Base-by-base conservation (phyloP, 2,888 invertebrate genomes). In the Keiferia lycopersicella region DNA sequence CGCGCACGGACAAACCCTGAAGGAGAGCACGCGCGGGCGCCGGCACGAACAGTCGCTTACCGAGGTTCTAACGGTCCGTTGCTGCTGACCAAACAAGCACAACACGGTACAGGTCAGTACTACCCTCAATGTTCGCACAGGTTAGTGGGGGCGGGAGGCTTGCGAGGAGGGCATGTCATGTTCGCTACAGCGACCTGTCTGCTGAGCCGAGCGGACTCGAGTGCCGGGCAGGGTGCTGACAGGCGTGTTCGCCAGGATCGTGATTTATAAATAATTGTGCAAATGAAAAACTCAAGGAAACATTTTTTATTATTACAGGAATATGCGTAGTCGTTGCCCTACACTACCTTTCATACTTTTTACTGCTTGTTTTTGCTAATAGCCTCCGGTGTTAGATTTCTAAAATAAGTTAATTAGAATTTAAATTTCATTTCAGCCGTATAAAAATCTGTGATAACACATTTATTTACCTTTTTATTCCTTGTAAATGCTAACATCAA, bases 81-180 rank as follows among this genome's bases (percentile, higher is more conserved):
- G 91, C 91, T 89, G 91, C 91, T 89, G 91, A 89, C 89, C 91
- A 89, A 89, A 90, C 88, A 91, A 91, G 90, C 88, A 88, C 83
- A 90, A 90, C 86, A 89, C 81, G 85, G 88, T 87, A 87, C 88
- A 87, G 78, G 85, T 91, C 90, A 91, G 88, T 91, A 86, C 85
- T 84, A 84, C 86, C 87, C 87, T 82, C 84, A 82, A 84, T 81
- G 78, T 83, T 86, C 78, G 83, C 79, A 84, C 79, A 78, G 71
- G 78, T 74, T 79, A 79, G 77, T 78, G 75, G 70, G 76, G 73
- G 68, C 75, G 77, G 73, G 71, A 58, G 16, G 48, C 20, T 53
- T 22, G 41, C 41, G 56, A 45, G 45, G 56, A 56, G 45, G 57
- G 57, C 53, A 53, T 22, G 51, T 59, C 61, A 53, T 20, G 38